These are phyloP conservation scores for Unio delphinus DNA, from an alignment of 2,888 invertebrate genomes.

Conservation along the genomic window DNA sequence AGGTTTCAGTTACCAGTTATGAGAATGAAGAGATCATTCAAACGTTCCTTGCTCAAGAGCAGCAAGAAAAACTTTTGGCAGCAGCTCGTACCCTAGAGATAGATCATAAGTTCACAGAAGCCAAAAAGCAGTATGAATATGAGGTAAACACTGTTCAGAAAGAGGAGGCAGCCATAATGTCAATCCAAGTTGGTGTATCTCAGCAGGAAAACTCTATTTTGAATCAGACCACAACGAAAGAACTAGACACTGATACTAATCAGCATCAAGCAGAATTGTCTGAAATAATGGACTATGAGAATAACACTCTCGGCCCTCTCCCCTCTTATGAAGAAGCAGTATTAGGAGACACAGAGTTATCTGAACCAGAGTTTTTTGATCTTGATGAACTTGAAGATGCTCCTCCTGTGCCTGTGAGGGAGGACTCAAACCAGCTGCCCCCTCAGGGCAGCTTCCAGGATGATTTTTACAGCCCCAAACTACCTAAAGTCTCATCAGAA, in stretches of 20 bases:
- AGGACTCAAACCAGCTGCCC: conserved; percentile 37
- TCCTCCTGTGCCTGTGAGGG: conserved; percentile 47
- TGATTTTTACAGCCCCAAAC: conserved; percentile 9
- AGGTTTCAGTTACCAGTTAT: conserved; percentile 37
- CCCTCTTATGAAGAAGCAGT: conserved; percentile 54
- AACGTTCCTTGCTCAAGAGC: conserved; percentile 33
- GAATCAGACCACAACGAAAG: conserved; percentile 21
- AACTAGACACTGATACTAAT: conserved; percentile 13
- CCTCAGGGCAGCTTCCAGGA: conserved; percentile 4
- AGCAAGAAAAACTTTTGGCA: conserved; percentile 2
- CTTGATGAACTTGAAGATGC: conserved; percentile 45
- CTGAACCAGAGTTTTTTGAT: conserved; percentile 37
- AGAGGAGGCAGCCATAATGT: too few relatives aligned
- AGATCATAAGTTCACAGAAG: conserved; percentile 10
- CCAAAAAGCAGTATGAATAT: conserved; percentile 2
- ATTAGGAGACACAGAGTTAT: conserved; percentile 26
- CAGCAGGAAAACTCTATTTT: conserved; percentile 8
- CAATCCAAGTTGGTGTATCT: too few relatives aligned
- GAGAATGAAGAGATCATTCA: conserved; percentile 44
- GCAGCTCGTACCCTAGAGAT: conserved; percentile 2
- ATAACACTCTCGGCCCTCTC: conserved; percentile 33
- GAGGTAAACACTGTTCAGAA: conserved; percentile 1
- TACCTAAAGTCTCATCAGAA: conserved; percentile 35
- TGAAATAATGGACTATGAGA: conserved; percentile 40
- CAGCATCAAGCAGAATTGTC: conserved; percentile 15